Evolutionary conservation across 2,797 vertebrate genomes (phyloP).

Genomic region (Dipus sagitta): DNA sequence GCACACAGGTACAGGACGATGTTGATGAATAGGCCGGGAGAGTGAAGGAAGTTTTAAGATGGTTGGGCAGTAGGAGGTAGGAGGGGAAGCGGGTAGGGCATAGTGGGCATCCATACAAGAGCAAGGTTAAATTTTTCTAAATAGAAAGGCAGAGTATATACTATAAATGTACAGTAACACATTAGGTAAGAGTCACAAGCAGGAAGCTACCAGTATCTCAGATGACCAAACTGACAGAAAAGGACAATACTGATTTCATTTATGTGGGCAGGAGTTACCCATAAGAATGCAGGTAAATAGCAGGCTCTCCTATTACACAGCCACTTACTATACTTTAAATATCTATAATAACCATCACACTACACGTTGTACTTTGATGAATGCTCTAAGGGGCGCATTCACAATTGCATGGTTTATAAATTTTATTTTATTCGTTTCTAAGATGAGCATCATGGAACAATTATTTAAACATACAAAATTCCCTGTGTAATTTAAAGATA

Average conservation of each 20-base stretch:
- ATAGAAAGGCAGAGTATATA: constrained; percentile 99
- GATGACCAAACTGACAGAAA: constrained; percentile 87
- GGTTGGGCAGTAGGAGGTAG: neutral
- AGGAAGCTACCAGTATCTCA: constrained; percentile 90
- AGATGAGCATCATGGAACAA: constrained; percentile 89
- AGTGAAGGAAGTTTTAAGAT: neutral
- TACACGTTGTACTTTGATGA: constrained; percentile 88
- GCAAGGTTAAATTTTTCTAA: constrained; percentile 94
- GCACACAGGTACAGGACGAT: constrained; percentile 8
- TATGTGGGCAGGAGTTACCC: constrained; percentile 86
- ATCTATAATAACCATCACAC: constrained; percentile 90
- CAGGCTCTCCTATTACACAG: constrained; percentile 88
- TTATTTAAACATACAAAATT: constrained; percentile 90
- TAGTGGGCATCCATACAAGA: constrained; percentile 86
- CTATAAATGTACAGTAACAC: constrained; percentile 95
- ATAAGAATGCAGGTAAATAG: constrained; percentile 84
- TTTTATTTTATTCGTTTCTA: constrained; percentile 90
- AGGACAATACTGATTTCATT: constrained; percentile 88
- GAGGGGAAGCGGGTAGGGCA: neutral
- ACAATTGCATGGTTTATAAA: constrained; percentile 88
- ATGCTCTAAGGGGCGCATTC: constrained; percentile 87
- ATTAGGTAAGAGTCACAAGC: constrained; percentile 92
- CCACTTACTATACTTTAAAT: constrained; percentile 88
- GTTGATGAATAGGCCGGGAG: neutral
- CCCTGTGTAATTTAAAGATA: constrained; percentile 88